Conservation (phyloP, 2,888 invertebrate genomes). For the Morpho achilles region DNA sequence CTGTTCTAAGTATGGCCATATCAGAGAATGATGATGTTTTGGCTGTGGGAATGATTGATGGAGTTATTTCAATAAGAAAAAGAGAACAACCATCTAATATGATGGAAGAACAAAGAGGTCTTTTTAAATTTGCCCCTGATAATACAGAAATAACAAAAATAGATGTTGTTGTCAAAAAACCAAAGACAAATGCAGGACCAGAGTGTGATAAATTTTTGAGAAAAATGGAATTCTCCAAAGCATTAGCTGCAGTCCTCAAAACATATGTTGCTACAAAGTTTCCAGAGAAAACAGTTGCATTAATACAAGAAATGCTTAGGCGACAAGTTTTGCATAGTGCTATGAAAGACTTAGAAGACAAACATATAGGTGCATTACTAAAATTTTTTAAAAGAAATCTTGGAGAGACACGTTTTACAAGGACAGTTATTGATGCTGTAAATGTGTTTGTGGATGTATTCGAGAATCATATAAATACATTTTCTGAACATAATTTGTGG, state of each 20-base stretch:
- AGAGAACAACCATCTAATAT: slow-evolving; percentile 80
- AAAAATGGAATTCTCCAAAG: slow-evolving; percentile 90
- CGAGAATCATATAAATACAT: slow-evolving; percentile 80
- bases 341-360: slow-evolving; percentile 84
- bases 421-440: slow-evolving; percentile 85
- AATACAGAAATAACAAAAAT: slow-evolving; percentile 52
- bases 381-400: slow-evolving; percentile 87
- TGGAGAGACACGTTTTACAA: slow-evolving; percentile 86
- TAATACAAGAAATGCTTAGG: slow-evolving; percentile 92
- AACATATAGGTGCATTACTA: slow-evolving; percentile 82
- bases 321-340: slow-evolving; percentile 88
- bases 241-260: slow-evolving; percentile 84
- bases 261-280: slow-evolving; percentile 78
- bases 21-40: slow-evolving; percentile 88
- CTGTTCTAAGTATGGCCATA: slow-evolving; percentile 91
- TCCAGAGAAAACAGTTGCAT: slow-evolving; percentile 88
- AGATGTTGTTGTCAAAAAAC: slow-evolving; percentile 74
- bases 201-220: slow-evolving; percentile 86
- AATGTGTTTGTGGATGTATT: slow-evolving; percentile 88
- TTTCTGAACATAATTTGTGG: slow-evolving; percentile 80
- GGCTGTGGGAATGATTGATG: slow-evolving; percentile 95
- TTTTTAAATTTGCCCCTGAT: slow-evolving; percentile 77
- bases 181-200: slow-evolving; percentile 56
- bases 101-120: slow-evolving; percentile 50
- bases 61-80: slow-evolving; percentile 91